Evolutionary conservation across 92 coral and sea anemone species (phyloP), one percentile per base, ranked within the genome.

Genomic region (Nematostella vectensis): DNA sequence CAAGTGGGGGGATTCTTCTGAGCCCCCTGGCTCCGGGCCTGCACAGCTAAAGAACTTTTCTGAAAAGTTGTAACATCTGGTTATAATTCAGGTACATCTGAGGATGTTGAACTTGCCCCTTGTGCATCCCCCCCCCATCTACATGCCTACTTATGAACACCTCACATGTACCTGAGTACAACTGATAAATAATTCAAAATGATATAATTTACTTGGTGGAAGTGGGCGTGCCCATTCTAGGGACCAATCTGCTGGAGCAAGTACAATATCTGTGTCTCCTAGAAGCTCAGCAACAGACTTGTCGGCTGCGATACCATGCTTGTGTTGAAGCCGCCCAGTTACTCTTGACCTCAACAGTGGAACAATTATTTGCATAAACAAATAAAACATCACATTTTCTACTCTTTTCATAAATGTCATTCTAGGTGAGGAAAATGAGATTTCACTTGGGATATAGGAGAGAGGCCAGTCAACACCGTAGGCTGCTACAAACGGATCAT

Each of bases 161-260:
- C n/a, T n/a, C n/a, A n/a, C n/a, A n/a, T n/a, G n/a, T n/a, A n/a
- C n/a, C n/a, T n/a, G n/a, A n/a, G n/a, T n/a, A n/a, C n/a, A n/a
- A n/a, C n/a, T n/a, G n/a, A n/a, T 15, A 36, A 36, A 6, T 12
- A 50, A 23, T 50, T 11, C 20, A 0, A 0, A 18, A 0, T 6
- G 2, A 19, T 31, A 15, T 24, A 40, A 59, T 54, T 59, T 47
- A 59, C 66, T 47, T 43, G 66, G 66, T 2, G 66, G 66, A 3
- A 71, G n/a, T 20, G 78, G 78, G 25, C 57, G 63, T 11, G 70
- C 11, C 44, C 59, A 52, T 45, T 71, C 71, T 11, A 71, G 22
- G 1, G 63, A 67, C 43, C 54, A 71, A 33, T 71, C 63, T 19
- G 44, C 48, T 8, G 71, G 63, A 18, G 62, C 21, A 19, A 71